Base-by-base conservation (phyloP, 2,113 vertebrate genomes). In the Microtus pennsylvanicus region DNA sequence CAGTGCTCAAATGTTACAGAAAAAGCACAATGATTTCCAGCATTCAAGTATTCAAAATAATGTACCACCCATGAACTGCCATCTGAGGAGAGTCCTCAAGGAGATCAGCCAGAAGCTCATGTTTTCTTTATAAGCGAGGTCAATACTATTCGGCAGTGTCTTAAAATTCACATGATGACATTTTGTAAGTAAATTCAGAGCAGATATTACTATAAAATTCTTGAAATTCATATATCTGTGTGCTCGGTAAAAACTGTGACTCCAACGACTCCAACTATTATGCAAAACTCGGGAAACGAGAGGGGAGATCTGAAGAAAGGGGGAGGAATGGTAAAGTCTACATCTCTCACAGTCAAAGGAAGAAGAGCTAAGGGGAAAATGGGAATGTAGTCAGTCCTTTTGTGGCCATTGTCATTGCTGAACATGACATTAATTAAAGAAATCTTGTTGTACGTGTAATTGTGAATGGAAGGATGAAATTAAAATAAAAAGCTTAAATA, bases 1-100 rank as follows among this genome's bases (percentile, higher is more conserved):
- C 33, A 82, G 67, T 90, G 42, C 45, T 94, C 92, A 92, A 35
- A 92, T 21, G 47, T 58, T 88, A 61, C 77, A 75, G 9, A 77
- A 77, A 96, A 67, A 77, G 9, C 45, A 87, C 86, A 90, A 89
- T 65, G 33, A 63, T 58, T 91, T 77, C 80, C 30, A 75, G 88
- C 61, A 94, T 63, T 91, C 7, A 58, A 72, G 55, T 45, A 87
- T 90, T 96, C 92, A 92, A 80, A 75, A 58, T 58, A 74, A 61
- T 42, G 28, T 78, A 77, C 88, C 97, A 94, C 96, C 74, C 92
- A 92, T 74, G 61, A 75, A 61, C 80, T 45, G 72, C 58, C 72
- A 87, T 87, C 45, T 94, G 77, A 86, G 74, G 91, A 72, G 90
- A 95, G 92, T 16, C 38, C n/a, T 17, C 81, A 63, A 28, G n/a